Base-by-base conservation (phyloP, 64 coral and sea anemone species). In the Acropora yongei region DNA sequence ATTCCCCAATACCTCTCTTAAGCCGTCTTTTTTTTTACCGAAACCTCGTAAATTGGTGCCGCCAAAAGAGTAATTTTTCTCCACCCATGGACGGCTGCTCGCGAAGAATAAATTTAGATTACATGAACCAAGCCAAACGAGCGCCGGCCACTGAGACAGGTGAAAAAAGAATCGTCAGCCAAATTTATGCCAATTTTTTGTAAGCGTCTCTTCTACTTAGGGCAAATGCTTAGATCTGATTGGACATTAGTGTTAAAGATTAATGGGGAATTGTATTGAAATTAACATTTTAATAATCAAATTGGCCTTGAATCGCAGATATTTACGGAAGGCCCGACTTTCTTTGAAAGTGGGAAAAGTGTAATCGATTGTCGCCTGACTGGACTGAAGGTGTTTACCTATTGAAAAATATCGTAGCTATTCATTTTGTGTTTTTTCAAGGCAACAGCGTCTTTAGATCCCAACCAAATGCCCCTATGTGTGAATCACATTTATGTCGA, bases 181-280 rank as follows among this genome's bases (percentile, higher is more conserved):
- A 83, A 83, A 82, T 82, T 83, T 83, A 83, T 83, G 57, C 80
- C 58, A 68, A 83, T 67, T 83, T n/a, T 46, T 41, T 83, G 61
- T 19, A 20, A 85, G 82, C 44, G 65, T 85, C 82, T 68, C 46
- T 18, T 85, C 44, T 5, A 85, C 49, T 85, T 85, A 72, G 44
- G 43, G 10, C 17, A 83, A 45, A 81, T 19, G 69, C 65, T 85
- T 44, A 6, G 17, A 71, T 85, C 6, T 85, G 72, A 89, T 79
- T 89, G 87, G 74, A 17, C 73, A 39, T 2, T 16, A 41, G 11
- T 7, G 47, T 9, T 60, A 47, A 78, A 39, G 53, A 6, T 77
- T 78, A 44, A 48, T 89, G 16, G 30, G 46, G 57, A 30, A 79
- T 68, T 89, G 75, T 85, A 85, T 85, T 85, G 19, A 85, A 72